These are phyloP conservation scores for Phymastichus coffea DNA, from an alignment of 1,140 invertebrate genomes.

Conservation along the genomic window DNA sequence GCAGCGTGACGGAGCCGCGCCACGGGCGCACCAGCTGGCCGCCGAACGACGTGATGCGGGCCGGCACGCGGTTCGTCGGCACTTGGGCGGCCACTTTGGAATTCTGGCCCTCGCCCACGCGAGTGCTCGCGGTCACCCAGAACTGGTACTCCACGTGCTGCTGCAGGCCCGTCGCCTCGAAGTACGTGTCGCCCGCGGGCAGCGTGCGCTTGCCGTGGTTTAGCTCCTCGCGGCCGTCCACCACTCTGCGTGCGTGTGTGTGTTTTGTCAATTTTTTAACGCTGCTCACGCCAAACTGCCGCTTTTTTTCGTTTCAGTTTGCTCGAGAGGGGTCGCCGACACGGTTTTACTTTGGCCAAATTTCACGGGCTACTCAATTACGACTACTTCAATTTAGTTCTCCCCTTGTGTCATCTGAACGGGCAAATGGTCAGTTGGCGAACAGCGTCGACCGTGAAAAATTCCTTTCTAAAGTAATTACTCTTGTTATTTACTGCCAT, in stretches of 20 bases:
- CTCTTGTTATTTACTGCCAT: no score
- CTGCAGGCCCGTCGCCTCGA: constrained; percentile 69
- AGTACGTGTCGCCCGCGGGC: constrained; percentile 63
- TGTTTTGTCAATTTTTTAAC: no score
- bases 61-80: constrained; percentile 63
- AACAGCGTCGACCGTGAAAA: no score
- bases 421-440: no score
- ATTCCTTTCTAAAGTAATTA: no score
- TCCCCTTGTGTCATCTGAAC: no score
- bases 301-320: no score
- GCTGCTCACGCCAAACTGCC: no score
- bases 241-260: constrained; percentile 57
- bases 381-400: no score
- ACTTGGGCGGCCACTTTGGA: constrained; percentile 67
- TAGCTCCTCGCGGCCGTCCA: constrained; percentile 67
- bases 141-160: constrained; percentile 79
- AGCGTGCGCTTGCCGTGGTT: constrained; percentile 69
- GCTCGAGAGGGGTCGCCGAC: no score
- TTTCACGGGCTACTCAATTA: no score
- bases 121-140: constrained; percentile 77
- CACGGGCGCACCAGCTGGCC: constrained; percentile 65
- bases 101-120: constrained; percentile 74
- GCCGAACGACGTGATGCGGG: constrained; percentile 71
- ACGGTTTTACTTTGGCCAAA: no score
- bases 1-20: constrained; percentile 63